Evolutionary conservation across 2,888 invertebrate genomes (phyloP).

Genomic region (Sarcophaga caerulescens): DNA sequence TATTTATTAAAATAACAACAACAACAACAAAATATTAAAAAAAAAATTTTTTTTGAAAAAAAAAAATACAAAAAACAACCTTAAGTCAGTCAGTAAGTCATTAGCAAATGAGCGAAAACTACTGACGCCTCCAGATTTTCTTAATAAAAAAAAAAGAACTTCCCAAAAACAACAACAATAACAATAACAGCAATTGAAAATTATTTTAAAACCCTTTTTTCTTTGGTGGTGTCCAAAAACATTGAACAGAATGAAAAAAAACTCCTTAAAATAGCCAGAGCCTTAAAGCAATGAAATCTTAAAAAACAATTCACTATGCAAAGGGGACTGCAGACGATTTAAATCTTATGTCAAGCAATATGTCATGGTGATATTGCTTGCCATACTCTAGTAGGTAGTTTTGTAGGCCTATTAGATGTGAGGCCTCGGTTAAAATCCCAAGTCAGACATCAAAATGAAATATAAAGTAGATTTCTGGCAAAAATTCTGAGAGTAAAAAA

Average conservation of each 20-base stretch:
- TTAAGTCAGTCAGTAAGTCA: slow-evolving; percentile 73
- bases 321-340: too few relatives aligned
- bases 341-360: too few relatives aligned
- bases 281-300: background rate
- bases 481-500: too few relatives aligned
- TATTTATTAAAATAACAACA: background rate
- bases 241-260: background rate
- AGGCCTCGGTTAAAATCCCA: too few relatives aligned
- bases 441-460: too few relatives aligned
- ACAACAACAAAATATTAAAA: background rate
- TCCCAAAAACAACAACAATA: background rate
- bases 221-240: background rate
- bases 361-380: too few relatives aligned
- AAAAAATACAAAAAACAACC: background rate
- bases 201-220: slow-evolving; percentile 30
- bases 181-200: background rate
- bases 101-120: slow-evolving; percentile 76
- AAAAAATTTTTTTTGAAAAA: slow-evolving; percentile 29
- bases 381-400: too few relatives aligned
- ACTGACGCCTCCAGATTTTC: slow-evolving; percentile 63
- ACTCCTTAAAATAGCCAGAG: background rate
- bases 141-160: background rate
- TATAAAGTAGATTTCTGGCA: too few relatives aligned
- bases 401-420: too few relatives aligned
- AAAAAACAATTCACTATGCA: background rate